These are phyloP conservation scores for Melitaea athalia DNA, from an alignment of 2,888 invertebrate genomes.

Conservation along the genomic window DNA sequence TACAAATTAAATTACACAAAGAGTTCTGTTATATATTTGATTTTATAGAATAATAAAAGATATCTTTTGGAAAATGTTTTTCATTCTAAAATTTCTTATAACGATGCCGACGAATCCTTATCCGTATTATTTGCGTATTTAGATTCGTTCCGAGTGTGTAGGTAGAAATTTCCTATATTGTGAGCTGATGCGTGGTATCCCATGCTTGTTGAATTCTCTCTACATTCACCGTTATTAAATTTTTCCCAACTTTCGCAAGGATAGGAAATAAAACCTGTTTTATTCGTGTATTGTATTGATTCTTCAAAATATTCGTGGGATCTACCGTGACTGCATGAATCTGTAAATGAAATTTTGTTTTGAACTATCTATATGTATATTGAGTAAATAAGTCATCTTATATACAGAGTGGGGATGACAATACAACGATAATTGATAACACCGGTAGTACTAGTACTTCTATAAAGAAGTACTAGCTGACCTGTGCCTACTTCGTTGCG, in stretches of 20 bases:
- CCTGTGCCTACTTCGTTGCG: too few relatives aligned
- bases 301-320: slow-evolving; percentile 84
- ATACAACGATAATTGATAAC: too few relatives aligned
- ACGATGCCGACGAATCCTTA: background rate
- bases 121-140: slow-evolving; percentile 58
- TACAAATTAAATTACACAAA: background rate
- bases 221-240: slow-evolving; percentile 70
- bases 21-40: background rate
- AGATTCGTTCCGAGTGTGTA: slow-evolving; percentile 81
- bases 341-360: slow-evolving; percentile 59
- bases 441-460: too few relatives aligned
- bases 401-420: too few relatives aligned
- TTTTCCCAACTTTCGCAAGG: slow-evolving; percentile 81
- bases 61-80: background rate
- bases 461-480: too few relatives aligned
- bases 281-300: slow-evolving; percentile 78
- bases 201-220: slow-evolving; percentile 68
- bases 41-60: background rate
- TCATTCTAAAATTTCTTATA: background rate
- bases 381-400: too few relatives aligned
- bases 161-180: slow-evolving; percentile 81
- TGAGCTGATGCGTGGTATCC: slow-evolving; percentile 73
- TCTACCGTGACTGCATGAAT: slow-evolving; percentile 87
- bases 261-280: slow-evolving; percentile 77
- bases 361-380: too few relatives aligned